phyloP scores from a whole-genome alignment of 2,888 invertebrate genomes.

The Lypha dubia region DNA sequence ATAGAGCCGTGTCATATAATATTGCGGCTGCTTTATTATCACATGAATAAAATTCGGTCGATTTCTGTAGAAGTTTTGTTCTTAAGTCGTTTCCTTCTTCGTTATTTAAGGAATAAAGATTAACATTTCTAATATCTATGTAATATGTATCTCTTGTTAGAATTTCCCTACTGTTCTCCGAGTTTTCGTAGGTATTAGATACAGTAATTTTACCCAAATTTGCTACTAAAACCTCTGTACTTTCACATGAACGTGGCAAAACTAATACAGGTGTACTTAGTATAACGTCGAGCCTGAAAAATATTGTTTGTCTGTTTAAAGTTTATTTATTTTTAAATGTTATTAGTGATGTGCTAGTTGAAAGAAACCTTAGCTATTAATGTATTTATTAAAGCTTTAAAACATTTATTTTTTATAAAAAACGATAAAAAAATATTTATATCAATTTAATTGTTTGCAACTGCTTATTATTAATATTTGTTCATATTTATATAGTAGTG shows the following conservation, averaged over 20 bases:
- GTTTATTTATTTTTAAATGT: too few species aligned
- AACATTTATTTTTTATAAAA: too few species aligned
- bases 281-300: constrained; percentile 87
- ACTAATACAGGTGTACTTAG: constrained; percentile 96
- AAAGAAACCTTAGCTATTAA: too few species aligned
- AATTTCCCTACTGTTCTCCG: constrained; percentile 55
- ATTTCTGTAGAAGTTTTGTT: constrained; percentile 83
- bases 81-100: constrained; percentile 82
- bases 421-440: too few species aligned
- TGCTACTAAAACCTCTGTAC: constrained; percentile 93
- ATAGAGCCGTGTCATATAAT: constrained; percentile 93
- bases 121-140: constrained; percentile 93
- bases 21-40: constrained; percentile 91
- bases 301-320: too few species aligned
- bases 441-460: too few species aligned
- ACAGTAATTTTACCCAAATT: constrained; percentile 95
- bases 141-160: constrained; percentile 83
- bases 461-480: too few species aligned
- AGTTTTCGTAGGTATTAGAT: constrained; percentile 81
- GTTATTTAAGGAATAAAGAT: constrained; percentile 91
- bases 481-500: too few species aligned
- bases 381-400: too few species aligned
- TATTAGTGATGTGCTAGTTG: too few species aligned
- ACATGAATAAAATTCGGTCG: constrained; percentile 90
- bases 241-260: constrained; percentile 90